Conservation (phyloP, 2,888 invertebrate species). For the Nasonovia ribisnigri region DNA sequence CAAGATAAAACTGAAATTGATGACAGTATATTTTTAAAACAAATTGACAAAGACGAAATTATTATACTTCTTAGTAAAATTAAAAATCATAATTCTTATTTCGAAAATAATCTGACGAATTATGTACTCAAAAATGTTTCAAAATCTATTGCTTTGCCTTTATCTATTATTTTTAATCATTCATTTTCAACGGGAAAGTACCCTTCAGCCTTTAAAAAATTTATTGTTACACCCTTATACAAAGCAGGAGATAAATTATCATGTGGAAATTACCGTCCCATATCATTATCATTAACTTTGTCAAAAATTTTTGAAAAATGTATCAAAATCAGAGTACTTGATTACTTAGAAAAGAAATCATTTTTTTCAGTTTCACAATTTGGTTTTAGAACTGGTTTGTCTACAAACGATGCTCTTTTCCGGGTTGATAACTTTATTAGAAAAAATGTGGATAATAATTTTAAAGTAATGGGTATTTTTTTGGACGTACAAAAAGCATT, state of each 20-base stretch:
- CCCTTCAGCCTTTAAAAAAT: too few relatives aligned
- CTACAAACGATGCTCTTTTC: neutral
- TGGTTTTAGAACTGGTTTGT: slow-evolving; percentile 13
- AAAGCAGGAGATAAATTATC: too few relatives aligned
- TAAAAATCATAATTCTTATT: slow-evolving; percentile 11
- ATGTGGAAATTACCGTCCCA: neutral
- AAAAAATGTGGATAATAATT: too few relatives aligned
- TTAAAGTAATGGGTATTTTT: too few relatives aligned
- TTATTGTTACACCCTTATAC: too few relatives aligned
- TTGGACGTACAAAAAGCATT: too few relatives aligned
- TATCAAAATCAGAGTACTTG: slow-evolving; percentile 3
- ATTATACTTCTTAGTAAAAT: neutral
- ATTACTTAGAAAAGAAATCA: neutral
- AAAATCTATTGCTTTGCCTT: too few relatives aligned
- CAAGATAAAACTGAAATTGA: neutral
- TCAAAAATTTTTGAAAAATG: slow-evolving; percentile 7
- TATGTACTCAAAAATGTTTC: too few relatives aligned
- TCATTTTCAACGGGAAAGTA: too few relatives aligned
- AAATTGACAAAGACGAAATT: neutral
- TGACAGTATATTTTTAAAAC: neutral
- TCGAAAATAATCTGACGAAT: too few relatives aligned
- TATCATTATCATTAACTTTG: slow-evolving; percentile 4
- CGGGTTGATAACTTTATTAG: too few relatives aligned
- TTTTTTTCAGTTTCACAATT: slow-evolving; percentile 12
- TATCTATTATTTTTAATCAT: too few relatives aligned